Conservation (phyloP, 2,113 vertebrate genomes). For the Echinops telfairi region DNA sequence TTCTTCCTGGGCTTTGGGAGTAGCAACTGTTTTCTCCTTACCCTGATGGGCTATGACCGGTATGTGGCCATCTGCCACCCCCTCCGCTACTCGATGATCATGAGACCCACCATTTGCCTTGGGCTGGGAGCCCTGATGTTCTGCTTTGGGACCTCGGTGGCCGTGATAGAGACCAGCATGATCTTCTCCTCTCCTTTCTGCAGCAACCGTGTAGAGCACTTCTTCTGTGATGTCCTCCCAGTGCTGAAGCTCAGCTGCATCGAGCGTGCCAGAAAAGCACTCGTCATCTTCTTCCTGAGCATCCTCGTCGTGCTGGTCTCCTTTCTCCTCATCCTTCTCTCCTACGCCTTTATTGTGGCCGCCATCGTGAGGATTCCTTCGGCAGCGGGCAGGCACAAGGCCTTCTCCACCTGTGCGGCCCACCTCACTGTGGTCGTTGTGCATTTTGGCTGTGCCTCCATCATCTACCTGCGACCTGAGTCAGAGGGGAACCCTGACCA, state of each 20-base stretch:
- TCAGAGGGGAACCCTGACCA: background rate
- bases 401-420: conserved; percentile 78
- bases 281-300: conserved; percentile 64
- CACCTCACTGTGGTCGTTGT: conserved; percentile 75
- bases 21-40: conserved; percentile 77
- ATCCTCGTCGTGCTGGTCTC: conserved; percentile 62
- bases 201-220: conserved; percentile 60
- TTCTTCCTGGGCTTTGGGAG: conserved; percentile 68
- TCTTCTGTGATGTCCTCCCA: conserved; percentile 72
- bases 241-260: conserved; percentile 70
- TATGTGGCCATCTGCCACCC: conserved; percentile 66
- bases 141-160: conserved; percentile 50
- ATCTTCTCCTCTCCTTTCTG: conserved; percentile 63
- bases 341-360: conserved; percentile 65
- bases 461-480: conserved; percentile 71
- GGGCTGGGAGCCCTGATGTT: conserved; percentile 64
- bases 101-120: conserved; percentile 37
- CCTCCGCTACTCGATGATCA: conserved; percentile 54
- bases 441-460: conserved; percentile 70
- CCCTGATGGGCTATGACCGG: conserved; percentile 77
- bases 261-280: rapidly evolving
- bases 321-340: conserved; percentile 72
- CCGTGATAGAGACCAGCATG: conserved; percentile 23
- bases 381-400: background rate
- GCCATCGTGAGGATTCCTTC: conserved; percentile 59